These are phyloP conservation scores for Chroicocephalus ridibundus DNA, from an alignment of 2,113 vertebrate genomes.

Conservation along the genomic window DNA sequence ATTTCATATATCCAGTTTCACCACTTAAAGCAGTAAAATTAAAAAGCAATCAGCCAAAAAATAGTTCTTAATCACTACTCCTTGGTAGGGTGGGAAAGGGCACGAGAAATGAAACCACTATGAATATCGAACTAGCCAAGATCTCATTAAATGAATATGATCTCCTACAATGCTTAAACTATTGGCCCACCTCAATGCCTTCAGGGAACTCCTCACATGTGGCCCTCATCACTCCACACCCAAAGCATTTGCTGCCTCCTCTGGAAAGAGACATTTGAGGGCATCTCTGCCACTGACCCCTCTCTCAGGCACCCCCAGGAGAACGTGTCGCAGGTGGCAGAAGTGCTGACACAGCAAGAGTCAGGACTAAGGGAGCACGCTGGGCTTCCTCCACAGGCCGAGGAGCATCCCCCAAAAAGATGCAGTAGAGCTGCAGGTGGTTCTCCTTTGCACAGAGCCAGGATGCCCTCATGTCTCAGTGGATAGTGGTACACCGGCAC, in stretches of 20 bases:
- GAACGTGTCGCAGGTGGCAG: neutral
- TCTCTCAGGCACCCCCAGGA: neutral
- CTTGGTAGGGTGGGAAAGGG: conserved; percentile 22
- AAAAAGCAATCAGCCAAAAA: conserved; percentile 42
- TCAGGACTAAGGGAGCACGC: neutral
- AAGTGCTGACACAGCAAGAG: neutral
- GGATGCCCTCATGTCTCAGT: neutral
- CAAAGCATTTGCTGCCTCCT: neutral
- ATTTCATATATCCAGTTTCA: neutral
- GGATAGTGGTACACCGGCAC: fast-evolving
- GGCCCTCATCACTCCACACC: neutral
- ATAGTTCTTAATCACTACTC: neutral
- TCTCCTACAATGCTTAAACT: neutral
- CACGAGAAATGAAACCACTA: conserved; percentile 3
- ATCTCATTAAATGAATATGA: neutral
- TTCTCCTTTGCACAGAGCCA: neutral
- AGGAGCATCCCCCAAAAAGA: neutral
- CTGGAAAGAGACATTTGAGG: neutral
- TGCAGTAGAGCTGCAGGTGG: fast-evolving
- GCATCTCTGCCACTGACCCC: neutral
- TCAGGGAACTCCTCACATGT: neutral
- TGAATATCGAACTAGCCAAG: conserved; percentile 14
- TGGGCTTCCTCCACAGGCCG: neutral
- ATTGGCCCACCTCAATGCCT: neutral
- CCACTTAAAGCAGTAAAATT: conserved; percentile 14